Conservation (phyloP, 2,888 invertebrate genomes). For the Blastobasis lacticolella region DNA sequence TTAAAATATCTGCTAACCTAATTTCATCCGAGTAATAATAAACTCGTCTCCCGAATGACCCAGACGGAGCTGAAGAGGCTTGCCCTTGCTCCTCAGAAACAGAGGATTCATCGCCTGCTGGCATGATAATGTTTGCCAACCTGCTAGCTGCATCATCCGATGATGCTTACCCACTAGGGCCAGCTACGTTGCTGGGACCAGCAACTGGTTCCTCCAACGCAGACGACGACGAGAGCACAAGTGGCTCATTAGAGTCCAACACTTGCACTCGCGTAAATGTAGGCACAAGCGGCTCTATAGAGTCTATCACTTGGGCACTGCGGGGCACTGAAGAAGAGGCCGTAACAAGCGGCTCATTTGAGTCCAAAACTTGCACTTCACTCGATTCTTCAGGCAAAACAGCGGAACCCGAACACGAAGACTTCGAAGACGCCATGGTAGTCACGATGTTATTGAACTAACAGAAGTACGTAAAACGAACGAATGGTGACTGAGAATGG, state of each 20-base stretch:
- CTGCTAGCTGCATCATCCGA: too few relatives aligned
- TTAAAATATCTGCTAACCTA: background rate
- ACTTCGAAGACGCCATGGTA: conserved; percentile 7
- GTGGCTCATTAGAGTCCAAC: background rate
- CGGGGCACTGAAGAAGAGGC: conserved; percentile 4
- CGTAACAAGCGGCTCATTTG: conserved; percentile 7
- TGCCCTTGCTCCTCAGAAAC: too few relatives aligned
- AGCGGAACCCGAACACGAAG: background rate
- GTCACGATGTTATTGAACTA: background rate
- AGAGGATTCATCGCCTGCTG: too few relatives aligned
- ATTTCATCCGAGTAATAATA: background rate
- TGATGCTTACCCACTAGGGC: too few relatives aligned
- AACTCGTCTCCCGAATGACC: background rate
- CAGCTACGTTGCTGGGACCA: too few relatives aligned
- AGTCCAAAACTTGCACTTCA: conserved; percentile 8
- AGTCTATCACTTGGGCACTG: conserved; percentile 5
- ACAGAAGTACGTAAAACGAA: background rate
- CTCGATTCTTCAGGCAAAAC: conserved; percentile 4
- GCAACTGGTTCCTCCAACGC: too few relatives aligned
- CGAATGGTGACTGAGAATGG: background rate
- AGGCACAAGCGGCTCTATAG: background rate
- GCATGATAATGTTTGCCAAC: too few relatives aligned
- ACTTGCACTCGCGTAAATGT: background rate
- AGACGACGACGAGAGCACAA: background rate
- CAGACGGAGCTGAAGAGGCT: background rate